Evolutionary conservation across 2,113 vertebrate species (phyloP).

Genomic region (Peromyscus leucopus): DNA sequence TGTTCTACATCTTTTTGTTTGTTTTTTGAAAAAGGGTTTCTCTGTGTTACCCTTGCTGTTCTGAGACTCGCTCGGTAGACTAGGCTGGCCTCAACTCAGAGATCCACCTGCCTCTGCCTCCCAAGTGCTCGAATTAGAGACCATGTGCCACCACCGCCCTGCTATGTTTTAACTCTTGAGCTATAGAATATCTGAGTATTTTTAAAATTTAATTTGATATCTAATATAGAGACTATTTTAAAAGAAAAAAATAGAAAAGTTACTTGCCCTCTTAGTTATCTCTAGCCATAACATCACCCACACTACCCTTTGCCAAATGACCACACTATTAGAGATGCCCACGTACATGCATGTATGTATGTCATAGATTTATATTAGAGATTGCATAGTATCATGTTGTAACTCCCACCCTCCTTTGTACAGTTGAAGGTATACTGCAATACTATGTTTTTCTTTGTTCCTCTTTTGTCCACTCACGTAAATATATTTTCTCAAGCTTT

Average conservation of each 20-base stretch:
- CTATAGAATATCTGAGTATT: neutral
- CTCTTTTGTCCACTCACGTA: neutral
- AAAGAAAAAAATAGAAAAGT: neutral
- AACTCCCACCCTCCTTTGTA: neutral
- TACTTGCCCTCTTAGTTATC: neutral
- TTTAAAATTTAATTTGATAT: neutral
- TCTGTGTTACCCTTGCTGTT: neutral
- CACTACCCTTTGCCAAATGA: neutral
- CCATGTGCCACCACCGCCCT: neutral
- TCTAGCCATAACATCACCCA: neutral
- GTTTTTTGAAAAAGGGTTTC: neutral
- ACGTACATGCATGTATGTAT: neutral
- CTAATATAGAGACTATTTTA: neutral
- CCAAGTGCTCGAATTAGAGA: neutral
- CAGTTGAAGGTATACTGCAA: neutral
- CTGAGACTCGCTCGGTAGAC: neutral
- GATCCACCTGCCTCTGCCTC: neutral
- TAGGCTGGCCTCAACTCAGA: neutral
- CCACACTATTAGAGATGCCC: neutral
- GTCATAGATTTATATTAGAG: neutral
- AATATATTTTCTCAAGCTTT: neutral
- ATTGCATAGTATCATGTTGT: neutral
- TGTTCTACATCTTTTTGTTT: neutral
- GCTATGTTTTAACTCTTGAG: neutral
- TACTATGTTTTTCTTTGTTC: accelerated